Evolutionary conservation across 1,140 invertebrate genomes (phyloP).

Genomic region (Vollenhovia emeryi): DNA sequence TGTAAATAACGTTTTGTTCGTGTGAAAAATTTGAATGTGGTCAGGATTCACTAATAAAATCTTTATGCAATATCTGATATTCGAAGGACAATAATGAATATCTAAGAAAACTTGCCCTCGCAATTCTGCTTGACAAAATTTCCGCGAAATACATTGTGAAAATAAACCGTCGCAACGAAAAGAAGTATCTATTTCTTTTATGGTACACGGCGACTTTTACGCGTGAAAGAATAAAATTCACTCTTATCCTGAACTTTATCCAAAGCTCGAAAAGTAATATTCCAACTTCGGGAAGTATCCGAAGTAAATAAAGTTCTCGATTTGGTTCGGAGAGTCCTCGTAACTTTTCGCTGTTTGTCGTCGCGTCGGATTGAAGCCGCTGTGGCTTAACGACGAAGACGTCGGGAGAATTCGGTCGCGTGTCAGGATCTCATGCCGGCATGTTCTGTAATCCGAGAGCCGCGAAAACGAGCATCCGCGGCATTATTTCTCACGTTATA

Average conservation of each 20-base stretch:
- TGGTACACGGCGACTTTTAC: neutral
- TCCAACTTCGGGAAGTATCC: conserved; percentile 18
- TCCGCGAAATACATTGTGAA: neutral
- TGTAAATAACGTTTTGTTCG: neutral
- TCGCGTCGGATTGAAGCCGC: conserved; percentile 9
- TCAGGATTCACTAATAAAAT: neutral
- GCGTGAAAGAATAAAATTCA: neutral
- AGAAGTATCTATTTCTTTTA: neutral
- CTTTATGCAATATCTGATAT: neutral
- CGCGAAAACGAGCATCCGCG: neutral
- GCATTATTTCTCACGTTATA: conserved; percentile 4
- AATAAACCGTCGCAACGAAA: neutral
- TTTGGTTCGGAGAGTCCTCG: neutral
- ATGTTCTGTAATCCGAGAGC: neutral
- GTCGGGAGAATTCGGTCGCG: neutral
- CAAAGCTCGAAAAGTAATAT: conserved; percentile 22
- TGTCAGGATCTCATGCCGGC: neutral
- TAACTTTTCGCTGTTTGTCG: conserved; percentile 6
- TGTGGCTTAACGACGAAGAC: conserved; percentile 4
- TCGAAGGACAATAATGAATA: too few species aligned
- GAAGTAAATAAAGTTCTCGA: conserved; percentile 17
- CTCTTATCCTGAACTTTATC: neutral
- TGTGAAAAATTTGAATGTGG: neutral
- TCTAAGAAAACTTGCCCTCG: too few species aligned
- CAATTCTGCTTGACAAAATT: too few species aligned